phyloP scores from a whole-genome alignment of 1,140 invertebrate species.

The Pseudomyrmex dendroicus region DNA sequence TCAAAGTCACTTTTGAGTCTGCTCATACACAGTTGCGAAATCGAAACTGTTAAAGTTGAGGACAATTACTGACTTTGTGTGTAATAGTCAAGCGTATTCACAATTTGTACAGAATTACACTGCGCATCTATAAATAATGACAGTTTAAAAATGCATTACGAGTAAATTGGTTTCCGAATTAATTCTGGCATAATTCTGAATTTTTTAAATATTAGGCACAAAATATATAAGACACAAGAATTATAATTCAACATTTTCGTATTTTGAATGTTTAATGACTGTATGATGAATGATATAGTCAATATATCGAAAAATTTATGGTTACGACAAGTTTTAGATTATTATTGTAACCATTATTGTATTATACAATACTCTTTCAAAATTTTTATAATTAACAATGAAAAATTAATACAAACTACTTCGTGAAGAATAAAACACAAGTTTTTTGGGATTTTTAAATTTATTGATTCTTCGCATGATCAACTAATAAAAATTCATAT shows the following conservation, averaged over 20 bases:
- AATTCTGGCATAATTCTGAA: constrained; percentile 38
- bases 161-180: constrained; percentile 47
- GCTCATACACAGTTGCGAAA: constrained; percentile 31
- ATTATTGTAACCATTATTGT: constrained; percentile 17
- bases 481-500: not conserved
- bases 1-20: constrained; percentile 59
- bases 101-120: constrained; percentile 63
- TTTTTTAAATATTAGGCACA: constrained; percentile 53
- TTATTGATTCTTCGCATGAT: not conserved
- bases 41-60: constrained; percentile 64
- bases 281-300: constrained; percentile 37
- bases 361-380: constrained; percentile 33
- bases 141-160: constrained; percentile 25
- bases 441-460: not conserved
- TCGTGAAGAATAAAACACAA: not conserved
- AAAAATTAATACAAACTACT: constrained; percentile 12
- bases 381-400: constrained; percentile 44
- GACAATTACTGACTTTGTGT: constrained; percentile 50
- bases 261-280: constrained; percentile 17
- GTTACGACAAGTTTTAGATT: constrained; percentile 44
- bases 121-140: constrained; percentile 51
- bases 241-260: constrained; percentile 55
- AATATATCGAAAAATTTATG: constrained; percentile 42
- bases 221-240: constrained; percentile 7
- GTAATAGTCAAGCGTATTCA: constrained; percentile 56